phyloP scores from a whole-genome alignment of 2,797 vertebrate species.

The Enteromius paludinosus region DNA sequence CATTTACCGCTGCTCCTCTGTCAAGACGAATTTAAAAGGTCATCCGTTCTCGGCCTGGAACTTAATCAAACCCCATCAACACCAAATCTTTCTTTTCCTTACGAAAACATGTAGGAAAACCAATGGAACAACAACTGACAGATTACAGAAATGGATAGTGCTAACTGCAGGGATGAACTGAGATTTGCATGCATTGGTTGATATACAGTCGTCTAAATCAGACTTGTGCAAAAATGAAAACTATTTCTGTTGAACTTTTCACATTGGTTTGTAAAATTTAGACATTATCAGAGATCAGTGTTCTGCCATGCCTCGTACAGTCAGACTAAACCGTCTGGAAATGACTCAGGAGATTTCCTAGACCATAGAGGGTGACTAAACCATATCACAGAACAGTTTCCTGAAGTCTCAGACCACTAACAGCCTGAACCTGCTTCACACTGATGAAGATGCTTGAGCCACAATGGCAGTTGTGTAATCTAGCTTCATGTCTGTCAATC shows the following conservation, averaged over 20 bases:
- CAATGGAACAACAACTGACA: conserved; percentile 70
- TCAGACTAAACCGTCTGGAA: conserved; percentile 27
- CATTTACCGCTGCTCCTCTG: conserved; percentile 55
- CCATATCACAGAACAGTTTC: conserved; percentile 16
- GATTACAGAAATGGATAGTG: conserved; percentile 74
- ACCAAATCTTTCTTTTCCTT: conserved; percentile 73
- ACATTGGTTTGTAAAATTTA: conserved; percentile 65
- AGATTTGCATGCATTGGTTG: neutral
- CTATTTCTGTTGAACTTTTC: conserved; percentile 58
- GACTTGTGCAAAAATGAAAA: conserved; percentile 54
- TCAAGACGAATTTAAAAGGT: conserved; percentile 67
- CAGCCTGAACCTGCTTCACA: conserved; percentile 9
- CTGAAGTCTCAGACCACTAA: conserved; percentile 4
- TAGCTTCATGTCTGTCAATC: neutral
- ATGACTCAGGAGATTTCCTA: conserved; percentile 27
- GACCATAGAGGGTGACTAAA: conserved; percentile 34
- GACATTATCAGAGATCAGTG: conserved; percentile 62
- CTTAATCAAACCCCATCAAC: conserved; percentile 63
- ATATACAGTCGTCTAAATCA: conserved; percentile 48
- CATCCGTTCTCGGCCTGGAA: conserved; percentile 66
- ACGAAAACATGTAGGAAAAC: conserved; percentile 72
- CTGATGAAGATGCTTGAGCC: conserved; percentile 10
- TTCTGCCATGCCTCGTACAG: conserved; percentile 55
- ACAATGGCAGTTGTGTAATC: neutral
- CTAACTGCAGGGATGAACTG: conserved; percentile 57